phyloP scores from a whole-genome alignment of 37 sponge, comb jelly and placozoan genomes.

The Mnemiopsis leidyi region DNA sequence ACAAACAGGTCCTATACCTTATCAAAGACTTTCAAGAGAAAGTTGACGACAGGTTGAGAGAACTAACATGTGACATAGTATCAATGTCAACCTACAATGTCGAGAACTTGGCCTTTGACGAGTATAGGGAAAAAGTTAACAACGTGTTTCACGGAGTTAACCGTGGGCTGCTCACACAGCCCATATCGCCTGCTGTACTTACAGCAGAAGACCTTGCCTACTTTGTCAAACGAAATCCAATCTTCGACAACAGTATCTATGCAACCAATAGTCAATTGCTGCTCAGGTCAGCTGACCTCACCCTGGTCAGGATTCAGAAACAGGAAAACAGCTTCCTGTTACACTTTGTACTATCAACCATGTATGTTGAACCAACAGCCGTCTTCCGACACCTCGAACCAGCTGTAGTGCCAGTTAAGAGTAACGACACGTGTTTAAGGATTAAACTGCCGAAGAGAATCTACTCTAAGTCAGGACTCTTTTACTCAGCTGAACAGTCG shows the following conservation, averaged over 20 bases:
- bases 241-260: neutral
- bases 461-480: neutral
- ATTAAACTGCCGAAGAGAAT: neutral
- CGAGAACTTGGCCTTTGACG: neutral
- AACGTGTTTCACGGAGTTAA: neutral
- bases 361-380: neutral
- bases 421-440: neutral
- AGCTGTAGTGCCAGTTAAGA: neutral
- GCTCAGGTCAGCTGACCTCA: neutral
- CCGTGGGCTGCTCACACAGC: neutral
- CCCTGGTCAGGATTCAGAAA: neutral
- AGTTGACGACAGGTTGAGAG: neutral
- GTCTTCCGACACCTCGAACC: neutral
- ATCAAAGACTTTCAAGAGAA: neutral
- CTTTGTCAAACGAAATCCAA: neutral
- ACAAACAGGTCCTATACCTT: neutral
- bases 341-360: neutral
- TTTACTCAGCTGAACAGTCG: neutral
- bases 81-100: neutral
- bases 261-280: neutral
- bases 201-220: neutral
- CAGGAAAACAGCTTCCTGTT: neutral
- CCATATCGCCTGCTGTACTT: neutral
- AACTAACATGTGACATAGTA: neutral
- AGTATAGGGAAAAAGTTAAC: neutral